Evolutionary conservation across 2,888 invertebrate species (phyloP).

Genomic region (Steinernema carpocapsae): DNA sequence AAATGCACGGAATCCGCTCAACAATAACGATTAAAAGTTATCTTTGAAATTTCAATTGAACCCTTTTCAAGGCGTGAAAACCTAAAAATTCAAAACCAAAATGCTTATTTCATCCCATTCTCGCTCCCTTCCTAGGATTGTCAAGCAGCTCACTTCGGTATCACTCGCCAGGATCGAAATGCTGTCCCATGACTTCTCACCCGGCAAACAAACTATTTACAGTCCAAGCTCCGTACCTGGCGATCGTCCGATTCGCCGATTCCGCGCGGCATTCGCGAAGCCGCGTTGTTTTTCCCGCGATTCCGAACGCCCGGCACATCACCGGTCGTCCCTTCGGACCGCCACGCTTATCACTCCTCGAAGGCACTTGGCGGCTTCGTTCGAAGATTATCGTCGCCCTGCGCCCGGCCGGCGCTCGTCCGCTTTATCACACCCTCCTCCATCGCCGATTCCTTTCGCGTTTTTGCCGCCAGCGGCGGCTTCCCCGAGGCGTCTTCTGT

Average conservation of each 20-base stretch:
- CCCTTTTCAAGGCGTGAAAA: too few species aligned
- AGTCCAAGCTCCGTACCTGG: slow-evolving; percentile 23
- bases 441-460: slow-evolving; percentile 20
- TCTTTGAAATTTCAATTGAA: too few species aligned
- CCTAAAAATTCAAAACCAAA: too few species aligned
- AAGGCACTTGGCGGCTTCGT: neutral
- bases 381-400: slow-evolving; percentile 20
- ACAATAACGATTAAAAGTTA: too few species aligned
- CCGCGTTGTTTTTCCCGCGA: neutral
- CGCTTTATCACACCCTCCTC: slow-evolving; percentile 19
- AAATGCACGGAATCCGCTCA: too few species aligned
- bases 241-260: neutral
- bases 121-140: too few species aligned
- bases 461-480: neutral
- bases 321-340: neutral
- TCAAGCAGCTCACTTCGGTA: neutral
- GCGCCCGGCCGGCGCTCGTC: neutral
- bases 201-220: slow-evolving; percentile 31
- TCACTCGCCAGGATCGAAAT: slow-evolving; percentile 2
- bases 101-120: too few species aligned
- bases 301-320: slow-evolving; percentile 13
- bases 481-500: slow-evolving; percentile 24
- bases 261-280: slow-evolving; percentile 24
- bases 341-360: slow-evolving; percentile 10
- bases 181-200: neutral